A percentile compares a stretch with the other conserved stretches of the same genome.
Evolutionary conservation across 2,888 invertebrate genomes (phyloP).

Genomic region (Apocheima hispidaria): DNA sequence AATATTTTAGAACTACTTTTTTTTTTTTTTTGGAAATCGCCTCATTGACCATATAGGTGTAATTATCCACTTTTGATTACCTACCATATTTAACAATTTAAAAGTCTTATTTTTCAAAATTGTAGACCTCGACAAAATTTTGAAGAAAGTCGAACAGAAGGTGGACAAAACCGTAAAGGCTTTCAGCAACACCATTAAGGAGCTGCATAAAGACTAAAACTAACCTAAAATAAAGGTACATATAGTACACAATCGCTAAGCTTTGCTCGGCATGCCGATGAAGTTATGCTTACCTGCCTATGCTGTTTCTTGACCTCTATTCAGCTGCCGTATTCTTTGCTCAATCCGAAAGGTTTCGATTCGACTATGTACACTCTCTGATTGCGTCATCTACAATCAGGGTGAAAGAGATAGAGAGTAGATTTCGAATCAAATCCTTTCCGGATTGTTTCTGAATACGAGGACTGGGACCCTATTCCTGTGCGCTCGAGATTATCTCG

Average conservation of each 20-base stretch:
- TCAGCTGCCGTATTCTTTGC: too few species aligned
- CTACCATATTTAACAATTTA: slow-evolving; percentile 3
- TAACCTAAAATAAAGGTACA: slow-evolving; percentile 55
- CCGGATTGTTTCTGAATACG: neutral
- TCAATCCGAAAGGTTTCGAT: too few species aligned
- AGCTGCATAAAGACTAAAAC: slow-evolving; percentile 62
- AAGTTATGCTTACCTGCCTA: slow-evolving; percentile 23
- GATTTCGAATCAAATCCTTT: too few species aligned
- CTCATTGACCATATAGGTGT: too few species aligned
- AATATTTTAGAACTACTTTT: too few species aligned
- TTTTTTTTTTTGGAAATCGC: too few species aligned
- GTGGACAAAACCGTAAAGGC: slow-evolving; percentile 71
- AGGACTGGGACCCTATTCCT: too few species aligned
- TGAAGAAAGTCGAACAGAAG: slow-evolving; percentile 67
- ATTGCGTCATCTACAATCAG: too few species aligned
- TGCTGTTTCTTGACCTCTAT: neutral
- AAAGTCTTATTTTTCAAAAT: slow-evolving; percentile 40
- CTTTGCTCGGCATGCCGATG: slow-evolving; percentile 62
- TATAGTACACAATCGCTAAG: slow-evolving; percentile 45
- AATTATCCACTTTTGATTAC: slow-evolving; percentile 38
- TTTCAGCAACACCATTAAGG: slow-evolving; percentile 67
- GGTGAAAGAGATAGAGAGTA: too few species aligned
- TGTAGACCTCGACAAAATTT: slow-evolving; percentile 64
- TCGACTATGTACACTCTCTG: too few species aligned
- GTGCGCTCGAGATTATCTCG: too few species aligned